Base-by-base conservation (phyloP, 2,113 vertebrate genomes). In the Phrynosoma platyrhinos region DNA sequence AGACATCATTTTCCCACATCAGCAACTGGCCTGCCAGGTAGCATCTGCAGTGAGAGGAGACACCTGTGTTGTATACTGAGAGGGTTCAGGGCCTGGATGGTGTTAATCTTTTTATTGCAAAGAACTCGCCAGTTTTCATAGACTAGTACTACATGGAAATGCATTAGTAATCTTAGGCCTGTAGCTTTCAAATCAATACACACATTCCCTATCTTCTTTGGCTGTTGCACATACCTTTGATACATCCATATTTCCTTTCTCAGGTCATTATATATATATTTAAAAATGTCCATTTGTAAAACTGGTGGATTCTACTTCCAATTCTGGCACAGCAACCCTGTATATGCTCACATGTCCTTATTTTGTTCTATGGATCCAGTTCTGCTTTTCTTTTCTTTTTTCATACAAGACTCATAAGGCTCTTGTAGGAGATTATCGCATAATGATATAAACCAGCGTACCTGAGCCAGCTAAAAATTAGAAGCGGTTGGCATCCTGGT, bases 1-100 rank as follows among this genome's bases (percentile, higher is more conserved):
- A 84, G 82, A 86, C 72, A 82, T 62, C 32, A 25, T 79, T 76
- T 23, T 62, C 32, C 68, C 62, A 76, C 81, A 64, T 30, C 40
- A 71, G 76, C 27, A 68, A 18, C 9, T 79, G 83, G 53, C 12
- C 53, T 80, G 2, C 68, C 83, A 77, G 66, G 82, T 84, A 47
- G 75, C 16, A 32, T 90, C 87, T 85, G 79, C 1, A 14, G 0
- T 80, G 87, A 72, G 36, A 68, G 9, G 32, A 3, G 52, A 8
- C 7, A 72, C 27, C 40, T 85, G 1, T 1, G 10, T 40, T 1
- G 0, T 9, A 55, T 8, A 2, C 2, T 71, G 47, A 55, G 58
- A 18, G 7, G 78, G 9, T 40, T 87, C 0, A 68, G 20, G 36
- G 9, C 30, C 32, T 80, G 66, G 47, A 30, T 58, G 1, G 8